phyloP scores from a whole-genome alignment of 2,797 vertebrate genomes.

The Ispidina picta region DNA sequence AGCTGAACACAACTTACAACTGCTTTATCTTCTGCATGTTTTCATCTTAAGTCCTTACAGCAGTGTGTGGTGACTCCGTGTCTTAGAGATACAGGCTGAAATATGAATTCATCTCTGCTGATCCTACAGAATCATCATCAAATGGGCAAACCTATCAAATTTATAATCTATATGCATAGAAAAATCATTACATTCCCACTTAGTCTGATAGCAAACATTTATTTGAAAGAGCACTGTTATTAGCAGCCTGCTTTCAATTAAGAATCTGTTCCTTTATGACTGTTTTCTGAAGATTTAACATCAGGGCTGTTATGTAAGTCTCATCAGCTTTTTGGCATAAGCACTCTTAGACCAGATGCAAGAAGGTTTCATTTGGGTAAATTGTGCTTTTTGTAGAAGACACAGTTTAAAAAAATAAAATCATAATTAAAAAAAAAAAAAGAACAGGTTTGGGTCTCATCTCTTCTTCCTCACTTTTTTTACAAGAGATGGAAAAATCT shows the following conservation, averaged over 20 bases:
- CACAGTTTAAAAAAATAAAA: neutral
- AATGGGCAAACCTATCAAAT: neutral
- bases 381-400: conserved; percentile 1
- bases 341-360: conserved; percentile 32
- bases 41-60: conserved; percentile 40
- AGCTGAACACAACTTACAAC: conserved; percentile 17
- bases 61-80: neutral
- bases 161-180: neutral
- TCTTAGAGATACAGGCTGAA: neutral
- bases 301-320: conserved; percentile 6
- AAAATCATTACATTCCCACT: conserved; percentile 4
- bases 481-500: neutral
- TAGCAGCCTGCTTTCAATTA: conserved; percentile 61
- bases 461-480: conserved; percentile 9
- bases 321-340: conserved; percentile 43
- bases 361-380: conserved; percentile 24
- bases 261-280: conserved; percentile 51
- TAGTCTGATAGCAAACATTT: conserved; percentile 20
- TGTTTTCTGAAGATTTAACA: conserved; percentile 42
- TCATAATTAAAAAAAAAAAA: neutral
- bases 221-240: conserved; percentile 19
- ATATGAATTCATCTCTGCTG: neutral
- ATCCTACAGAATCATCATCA: neutral
- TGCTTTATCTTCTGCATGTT: conserved; percentile 25
- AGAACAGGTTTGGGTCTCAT: neutral